Evolutionary conservation across 2,888 invertebrate species (phyloP).

Genomic region (Torymus aiolomorphi): DNA sequence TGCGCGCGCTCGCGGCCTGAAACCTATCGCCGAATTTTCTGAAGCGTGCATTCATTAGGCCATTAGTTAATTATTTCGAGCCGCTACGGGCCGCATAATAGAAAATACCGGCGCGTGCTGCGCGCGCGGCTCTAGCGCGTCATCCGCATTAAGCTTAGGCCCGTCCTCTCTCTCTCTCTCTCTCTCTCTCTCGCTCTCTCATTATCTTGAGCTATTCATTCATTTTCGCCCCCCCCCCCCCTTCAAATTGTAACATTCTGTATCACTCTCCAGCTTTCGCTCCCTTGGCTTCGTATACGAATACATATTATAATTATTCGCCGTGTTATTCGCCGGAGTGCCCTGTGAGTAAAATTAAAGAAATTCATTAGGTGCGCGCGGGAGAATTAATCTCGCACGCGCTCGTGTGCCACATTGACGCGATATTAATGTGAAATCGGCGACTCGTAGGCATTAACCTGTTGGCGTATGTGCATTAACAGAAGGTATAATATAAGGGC

Average conservation of each 20-base stretch:
- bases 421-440: too few species aligned
- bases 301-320: slow-evolving; percentile 20
- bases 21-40: slow-evolving; percentile 59
- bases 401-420: too few species aligned
- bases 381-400: too few species aligned
- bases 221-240: background rate
- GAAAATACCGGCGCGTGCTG: slow-evolving; percentile 62
- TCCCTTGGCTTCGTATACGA: slow-evolving; percentile 11
- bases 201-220: slow-evolving; percentile 49
- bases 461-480: too few species aligned
- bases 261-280: background rate
- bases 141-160: too few species aligned
- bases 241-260: background rate
- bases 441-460: too few species aligned
- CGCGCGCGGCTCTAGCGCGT: too few species aligned
- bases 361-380: slow-evolving; percentile 17
- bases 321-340: too few species aligned
- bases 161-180: slow-evolving; percentile 39
- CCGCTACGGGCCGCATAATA: slow-evolving; percentile 63
- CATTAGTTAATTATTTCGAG: slow-evolving; percentile 73
- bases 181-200: slow-evolving; percentile 48
- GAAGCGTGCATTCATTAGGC: slow-evolving; percentile 67
- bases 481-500: too few species aligned
- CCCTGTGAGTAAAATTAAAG: slow-evolving; percentile 15
- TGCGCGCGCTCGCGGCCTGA: slow-evolving; percentile 15